phyloP scores from a whole-genome alignment of 2,888 invertebrate species.

The Trypoxylon attenuatum region DNA sequence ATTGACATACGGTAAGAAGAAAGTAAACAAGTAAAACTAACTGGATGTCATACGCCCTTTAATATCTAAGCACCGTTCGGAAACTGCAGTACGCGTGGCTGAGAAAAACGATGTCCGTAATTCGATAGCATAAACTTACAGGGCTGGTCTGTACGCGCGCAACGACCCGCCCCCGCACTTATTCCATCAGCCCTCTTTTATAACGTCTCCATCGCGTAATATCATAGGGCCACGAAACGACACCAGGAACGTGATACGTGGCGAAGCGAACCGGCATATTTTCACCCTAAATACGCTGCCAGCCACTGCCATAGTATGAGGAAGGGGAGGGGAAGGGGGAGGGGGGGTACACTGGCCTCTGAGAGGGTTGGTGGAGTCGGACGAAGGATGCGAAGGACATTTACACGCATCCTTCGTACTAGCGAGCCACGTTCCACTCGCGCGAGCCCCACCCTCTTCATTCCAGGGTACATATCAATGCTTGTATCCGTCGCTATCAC shows the following conservation, averaged over 20 bases:
- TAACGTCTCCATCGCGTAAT: constrained; percentile 22
- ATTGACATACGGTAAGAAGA: too few species aligned
- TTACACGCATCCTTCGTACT: constrained; percentile 38
- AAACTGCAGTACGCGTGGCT: neutral
- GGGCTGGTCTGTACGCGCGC: constrained; percentile 2
- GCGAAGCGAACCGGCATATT: constrained; percentile 38
- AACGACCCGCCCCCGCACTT: constrained; percentile 16
- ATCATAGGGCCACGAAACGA: constrained; percentile 22
- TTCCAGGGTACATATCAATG: constrained; percentile 7
- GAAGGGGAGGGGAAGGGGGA: neutral
- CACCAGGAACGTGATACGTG: constrained; percentile 14
- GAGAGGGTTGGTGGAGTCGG: constrained; percentile 6
- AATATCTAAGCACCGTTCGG: too few species aligned
- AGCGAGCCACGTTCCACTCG: neutral
- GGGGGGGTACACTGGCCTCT: too few species aligned
- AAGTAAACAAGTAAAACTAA: neutral
- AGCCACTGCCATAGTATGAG: neutral
- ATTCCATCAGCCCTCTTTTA: constrained; percentile 18
- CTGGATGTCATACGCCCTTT: too few species aligned
- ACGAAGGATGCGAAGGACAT: constrained; percentile 11
- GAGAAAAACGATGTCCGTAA: constrained; percentile 22
- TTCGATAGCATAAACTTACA: constrained; percentile 38
- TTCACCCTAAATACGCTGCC: constrained; percentile 39
- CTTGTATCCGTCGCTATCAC: constrained; percentile 3
- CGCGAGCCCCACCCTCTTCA: constrained; percentile 2